Percentiles rank a stretch among this genome's conserved stretches.
Evolutionary conservation across 2,888 invertebrate genomes (phyloP).

Genomic region (Amblyteles armatorius): DNA sequence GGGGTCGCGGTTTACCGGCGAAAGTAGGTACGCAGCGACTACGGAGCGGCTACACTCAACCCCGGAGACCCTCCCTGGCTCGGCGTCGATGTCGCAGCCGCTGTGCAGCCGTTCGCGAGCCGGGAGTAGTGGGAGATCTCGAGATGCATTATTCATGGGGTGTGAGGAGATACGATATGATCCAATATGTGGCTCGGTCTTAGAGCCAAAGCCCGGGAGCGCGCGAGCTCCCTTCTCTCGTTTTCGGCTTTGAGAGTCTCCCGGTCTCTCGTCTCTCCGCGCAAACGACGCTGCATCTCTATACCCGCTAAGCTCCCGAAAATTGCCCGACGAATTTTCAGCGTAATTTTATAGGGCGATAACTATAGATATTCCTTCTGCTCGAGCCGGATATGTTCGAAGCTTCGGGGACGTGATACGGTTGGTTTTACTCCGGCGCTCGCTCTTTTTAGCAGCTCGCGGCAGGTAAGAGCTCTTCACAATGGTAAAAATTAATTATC

Average conservation of each 20-base stretch:
- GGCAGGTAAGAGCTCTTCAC: not conserved
- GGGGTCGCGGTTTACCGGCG: slow-evolving; percentile 15
- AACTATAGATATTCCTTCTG: not conserved
- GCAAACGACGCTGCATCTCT: slow-evolving; percentile 24
- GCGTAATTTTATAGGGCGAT: slow-evolving; percentile 77
- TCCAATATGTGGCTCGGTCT: slow-evolving; percentile 82
- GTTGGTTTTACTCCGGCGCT: not conserved
- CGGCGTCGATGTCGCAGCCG: slow-evolving; percentile 24
- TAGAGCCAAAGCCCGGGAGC: slow-evolving; percentile 71
- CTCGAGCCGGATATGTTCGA: not conserved
- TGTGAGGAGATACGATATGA: slow-evolving; percentile 84
- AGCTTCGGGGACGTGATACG: not conserved
- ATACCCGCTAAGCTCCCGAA: slow-evolving; percentile 81
- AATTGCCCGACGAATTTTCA: slow-evolving; percentile 83
- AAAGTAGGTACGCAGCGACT: slow-evolving; percentile 30
- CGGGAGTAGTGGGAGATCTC: slow-evolving; percentile 73
- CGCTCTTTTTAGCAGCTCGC: not conserved
- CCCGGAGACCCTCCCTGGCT: slow-evolving; percentile 5
- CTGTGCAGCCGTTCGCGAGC: slow-evolving; percentile 8
- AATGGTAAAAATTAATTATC: not conserved
- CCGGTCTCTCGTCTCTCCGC: slow-evolving; percentile 36
- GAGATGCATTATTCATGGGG: slow-evolving; percentile 84
- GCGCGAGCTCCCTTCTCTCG: slow-evolving; percentile 37
- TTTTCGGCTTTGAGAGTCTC: slow-evolving; percentile 39
- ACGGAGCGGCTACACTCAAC: slow-evolving; percentile 16